Evolutionary conservation across 2,113 vertebrate genomes (phyloP), one percentile per base, ranked within the genome.

Genomic region (Haemorhous mexicanus): DNA sequence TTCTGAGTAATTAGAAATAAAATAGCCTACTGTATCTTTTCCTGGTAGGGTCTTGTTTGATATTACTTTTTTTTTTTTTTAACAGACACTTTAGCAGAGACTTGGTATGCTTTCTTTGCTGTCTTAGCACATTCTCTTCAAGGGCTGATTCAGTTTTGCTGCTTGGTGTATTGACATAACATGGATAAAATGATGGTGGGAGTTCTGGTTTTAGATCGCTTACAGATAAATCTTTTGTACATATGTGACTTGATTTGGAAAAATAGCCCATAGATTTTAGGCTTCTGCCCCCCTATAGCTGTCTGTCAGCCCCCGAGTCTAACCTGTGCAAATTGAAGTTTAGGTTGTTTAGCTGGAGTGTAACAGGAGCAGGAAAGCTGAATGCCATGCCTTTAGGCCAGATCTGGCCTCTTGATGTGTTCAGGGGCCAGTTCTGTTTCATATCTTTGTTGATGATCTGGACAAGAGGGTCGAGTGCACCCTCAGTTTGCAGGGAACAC

Each of bases 21-120:
- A 33, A 58, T 49, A 96, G 81, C 10, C 18, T 56, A 16, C 12
- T 43, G 0, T 22, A 41, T 69, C 47, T 93, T 97, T 96, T 93
- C 63, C 66, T 92, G 72, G 49, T 87, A 88, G 43, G 68, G 33
- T 90, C 49, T 91, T 91, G 39, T 77, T 97, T 96, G 75, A 75
- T 79, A 81, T 87, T 93, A 87, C 78, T 41, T 91, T 85, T 75
- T 41, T 21, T 16, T n/a, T 24, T 12, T 47, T 66, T 53, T 32
- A 20, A 47, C 61, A 91, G 67, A 69, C 84, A 67, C 82, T 68
- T 79, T 79, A 47, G 37, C 81, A 91, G 83, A 82, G 64, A 33
- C 50, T 44, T 69, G n/a, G 8, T 77, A 21, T 84, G 53, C 56
- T 76, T 95, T 96, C 89, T 80, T 33, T 28, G 52, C 33, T 73